phyloP scores from a whole-genome alignment of 2,797 vertebrate species.

The Hylomyscus alleni region DNA sequence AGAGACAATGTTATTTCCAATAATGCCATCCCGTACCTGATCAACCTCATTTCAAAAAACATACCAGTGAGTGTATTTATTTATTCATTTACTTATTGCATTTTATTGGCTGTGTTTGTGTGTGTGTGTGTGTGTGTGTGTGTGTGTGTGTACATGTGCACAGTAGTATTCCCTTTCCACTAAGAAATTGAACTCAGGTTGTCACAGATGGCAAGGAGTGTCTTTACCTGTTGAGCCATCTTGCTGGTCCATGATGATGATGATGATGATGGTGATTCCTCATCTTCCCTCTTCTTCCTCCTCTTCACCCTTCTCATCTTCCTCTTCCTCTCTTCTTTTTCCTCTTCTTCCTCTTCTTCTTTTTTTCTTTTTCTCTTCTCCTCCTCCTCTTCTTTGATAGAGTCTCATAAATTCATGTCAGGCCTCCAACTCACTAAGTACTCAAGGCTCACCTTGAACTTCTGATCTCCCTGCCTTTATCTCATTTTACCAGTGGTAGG shows the following conservation, averaged over 20 bases:
- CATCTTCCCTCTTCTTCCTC: too few relatives aligned
- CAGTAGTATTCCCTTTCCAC: background rate
- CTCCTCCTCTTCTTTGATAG: background rate
- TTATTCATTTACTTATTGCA: background rate
- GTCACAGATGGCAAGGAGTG: background rate
- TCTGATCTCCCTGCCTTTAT: background rate
- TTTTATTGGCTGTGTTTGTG: background rate
- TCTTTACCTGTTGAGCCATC: background rate
- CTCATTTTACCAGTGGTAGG: background rate
- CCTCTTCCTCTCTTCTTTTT: too few relatives aligned
- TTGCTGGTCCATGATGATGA: background rate
- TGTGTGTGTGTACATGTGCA: background rate
- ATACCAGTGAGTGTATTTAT: conserved; percentile 91
- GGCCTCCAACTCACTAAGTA: background rate
- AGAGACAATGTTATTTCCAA: conserved; percentile 92
- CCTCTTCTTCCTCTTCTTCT: too few relatives aligned
- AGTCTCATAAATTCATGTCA: background rate
- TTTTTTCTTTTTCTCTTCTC: background rate
- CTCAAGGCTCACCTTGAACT: background rate
- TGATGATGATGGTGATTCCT: too few relatives aligned
- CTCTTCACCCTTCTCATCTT: too few relatives aligned
- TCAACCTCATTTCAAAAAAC: conserved; percentile 91
- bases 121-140: background rate
- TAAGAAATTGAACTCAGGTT: background rate
- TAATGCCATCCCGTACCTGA: conserved; percentile 91